These are phyloP conservation scores for Actinopyga echinites DNA, from an alignment of 53 echinoderm and acorn worm genomes.

Conservation along the genomic window DNA sequence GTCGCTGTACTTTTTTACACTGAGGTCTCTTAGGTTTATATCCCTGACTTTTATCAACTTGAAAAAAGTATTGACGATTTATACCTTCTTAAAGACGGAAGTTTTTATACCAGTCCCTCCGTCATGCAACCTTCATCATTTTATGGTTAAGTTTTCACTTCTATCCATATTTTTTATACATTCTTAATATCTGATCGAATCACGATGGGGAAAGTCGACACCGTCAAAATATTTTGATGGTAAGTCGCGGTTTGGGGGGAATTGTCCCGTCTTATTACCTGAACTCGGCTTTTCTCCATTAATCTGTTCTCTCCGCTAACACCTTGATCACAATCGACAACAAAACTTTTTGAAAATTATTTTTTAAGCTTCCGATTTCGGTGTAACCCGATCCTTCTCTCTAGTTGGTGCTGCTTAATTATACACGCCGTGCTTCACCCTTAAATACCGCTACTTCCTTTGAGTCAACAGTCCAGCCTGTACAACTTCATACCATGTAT, in stretches of 20 bases:
- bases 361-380: constrained; percentile 33
- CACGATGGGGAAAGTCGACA: constrained; percentile 30
- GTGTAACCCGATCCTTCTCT: constrained; percentile 3
- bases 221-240: constrained; percentile 52
- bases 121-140: too few relatives aligned
- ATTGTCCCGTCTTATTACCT: constrained; percentile 27
- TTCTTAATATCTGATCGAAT: not conserved
- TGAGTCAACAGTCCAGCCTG: constrained; percentile 21
- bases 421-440: constrained; percentile 37
- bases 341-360: constrained; percentile 27
- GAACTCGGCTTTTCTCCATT: constrained; percentile 20
- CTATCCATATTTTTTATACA: too few relatives aligned
- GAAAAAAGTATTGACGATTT: too few relatives aligned
- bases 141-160: too few relatives aligned
- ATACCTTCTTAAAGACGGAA: constrained; percentile 17
- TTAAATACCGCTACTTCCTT: constrained; percentile 14
- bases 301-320: constrained; percentile 30
- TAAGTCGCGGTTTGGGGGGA: constrained; percentile 29
- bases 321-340: constrained; percentile 42
- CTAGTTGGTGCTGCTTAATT: constrained; percentile 17
- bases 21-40: not conserved
- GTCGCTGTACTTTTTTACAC: constrained; percentile 27
- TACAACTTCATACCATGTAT: constrained; percentile 23
- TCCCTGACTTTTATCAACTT: not conserved
- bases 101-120: not conserved